A percentile compares a stretch with the other conserved stretches of the same genome.
Conservation (phyloP, 2,797 vertebrate genomes). For the Champsocephalus esox region DNA sequence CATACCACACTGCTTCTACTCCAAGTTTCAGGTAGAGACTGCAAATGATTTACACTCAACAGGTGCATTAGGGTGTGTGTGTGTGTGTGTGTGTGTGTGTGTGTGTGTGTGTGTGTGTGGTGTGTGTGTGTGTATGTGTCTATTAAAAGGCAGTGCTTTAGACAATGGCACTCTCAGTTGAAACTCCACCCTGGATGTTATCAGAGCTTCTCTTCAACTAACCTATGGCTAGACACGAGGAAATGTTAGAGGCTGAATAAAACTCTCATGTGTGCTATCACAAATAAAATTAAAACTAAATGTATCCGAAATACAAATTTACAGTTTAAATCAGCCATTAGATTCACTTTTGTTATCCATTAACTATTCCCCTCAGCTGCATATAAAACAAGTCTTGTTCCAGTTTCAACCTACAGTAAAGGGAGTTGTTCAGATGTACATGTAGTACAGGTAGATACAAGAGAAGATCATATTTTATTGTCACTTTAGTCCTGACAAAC, state of each 20-base stretch:
- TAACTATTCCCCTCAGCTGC: not conserved
- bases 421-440: not conserved
- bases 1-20: slow-evolving; percentile 16
- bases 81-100: slow-evolving; percentile 37
- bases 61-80: slow-evolving; percentile 61
- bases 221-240: slow-evolving; percentile 39
- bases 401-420: slow-evolving; percentile 1
- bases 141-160: slow-evolving; percentile 53
- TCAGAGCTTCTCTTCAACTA: slow-evolving; percentile 62
- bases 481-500: not conserved
- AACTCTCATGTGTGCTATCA: not conserved
- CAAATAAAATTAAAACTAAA: not conserved
- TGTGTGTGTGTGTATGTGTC: slow-evolving; percentile 19
- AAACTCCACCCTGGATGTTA: slow-evolving; percentile 74
- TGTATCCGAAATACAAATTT: slow-evolving; percentile 38
- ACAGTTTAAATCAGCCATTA: slow-evolving; percentile 10
- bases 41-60: slow-evolving; percentile 31
- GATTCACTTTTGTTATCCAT: not conserved
- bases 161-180: slow-evolving; percentile 40
- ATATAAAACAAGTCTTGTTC: not conserved
- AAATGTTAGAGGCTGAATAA: slow-evolving; percentile 29
- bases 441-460: not conserved
- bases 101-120: slow-evolving; percentile 20
- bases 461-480: not conserved
- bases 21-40: slow-evolving; percentile 40